These are phyloP conservation scores for Drosophila mimetica DNA, from an alignment of 2,888 invertebrate genomes.

Conservation along the genomic window DNA sequence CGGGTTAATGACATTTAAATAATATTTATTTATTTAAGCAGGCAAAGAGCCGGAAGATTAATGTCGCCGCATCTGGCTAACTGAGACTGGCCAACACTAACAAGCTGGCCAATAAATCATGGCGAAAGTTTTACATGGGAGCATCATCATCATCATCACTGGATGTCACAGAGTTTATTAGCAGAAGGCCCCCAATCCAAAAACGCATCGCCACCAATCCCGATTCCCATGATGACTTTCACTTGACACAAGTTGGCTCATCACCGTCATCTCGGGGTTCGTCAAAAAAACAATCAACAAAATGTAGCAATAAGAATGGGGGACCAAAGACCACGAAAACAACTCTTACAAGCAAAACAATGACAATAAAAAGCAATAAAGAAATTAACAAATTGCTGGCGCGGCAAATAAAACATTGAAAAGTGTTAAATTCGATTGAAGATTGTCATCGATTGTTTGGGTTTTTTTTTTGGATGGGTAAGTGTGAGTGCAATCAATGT, in stretches of 20 bases:
- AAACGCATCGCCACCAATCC: constrained; percentile 28
- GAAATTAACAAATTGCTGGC: constrained; percentile 77
- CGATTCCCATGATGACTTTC: constrained; percentile 44
- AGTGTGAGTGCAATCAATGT: constrained; percentile 41
- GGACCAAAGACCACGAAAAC: constrained; percentile 45
- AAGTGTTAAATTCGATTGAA: constrained; percentile 74
- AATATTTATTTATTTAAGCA: constrained; percentile 59
- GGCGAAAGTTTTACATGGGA: constrained; percentile 64
- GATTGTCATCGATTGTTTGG: constrained; percentile 67
- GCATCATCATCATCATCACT: constrained; percentile 22
- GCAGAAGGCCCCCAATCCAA: constrained; percentile 35
- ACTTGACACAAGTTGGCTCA: constrained; percentile 36
- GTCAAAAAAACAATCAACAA: constrained; percentile 48
- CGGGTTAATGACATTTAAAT: constrained; percentile 65
- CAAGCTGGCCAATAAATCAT: constrained; percentile 76
- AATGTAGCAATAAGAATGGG: constrained; percentile 63
- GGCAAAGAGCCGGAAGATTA: constrained; percentile 56
- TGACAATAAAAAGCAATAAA: constrained; percentile 78
- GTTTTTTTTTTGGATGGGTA: constrained; percentile 6
- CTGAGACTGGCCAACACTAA: constrained; percentile 34
- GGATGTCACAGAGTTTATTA: constrained; percentile 64
- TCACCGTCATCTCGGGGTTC: constrained; percentile 21
- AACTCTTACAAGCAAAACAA: constrained; percentile 55
- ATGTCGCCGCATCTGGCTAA: constrained; percentile 50
- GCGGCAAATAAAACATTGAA: constrained; percentile 21